Base-by-base conservation (phyloP, 2,113 vertebrate species). In the Anguilla rostrata region DNA sequence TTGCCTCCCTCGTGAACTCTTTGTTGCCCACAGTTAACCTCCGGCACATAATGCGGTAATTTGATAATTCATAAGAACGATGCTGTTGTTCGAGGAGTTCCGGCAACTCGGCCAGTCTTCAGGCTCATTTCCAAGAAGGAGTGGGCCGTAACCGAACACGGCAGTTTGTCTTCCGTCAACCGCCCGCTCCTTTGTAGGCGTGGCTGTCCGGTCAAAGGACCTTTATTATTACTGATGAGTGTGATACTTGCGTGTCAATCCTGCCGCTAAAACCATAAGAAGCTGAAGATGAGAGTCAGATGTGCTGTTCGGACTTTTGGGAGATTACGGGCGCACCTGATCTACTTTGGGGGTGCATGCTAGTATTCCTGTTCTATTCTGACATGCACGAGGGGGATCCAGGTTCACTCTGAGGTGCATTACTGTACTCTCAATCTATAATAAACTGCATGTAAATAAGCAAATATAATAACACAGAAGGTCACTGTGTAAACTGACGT, bases 21-120 rank as follows among this genome's bases (percentile, higher is more conserved):
- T 78, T 84, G 56, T 87, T 84, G 83, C 83, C 83, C 66, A 26
- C 60, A 49, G 39, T 81, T 84, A 87, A 46, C 83, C 49, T 18
- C 75, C 71, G 66, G 86, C 40, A 53, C 56, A 14, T 41, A n/a
- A n/a, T 39, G 56, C 18, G n/a, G 83, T 81, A 87, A 84, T 81
- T 78, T 66, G 49, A 81, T 87, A 53, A 56, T 80, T 84, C 78
- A 63, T 87, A 83, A 81, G 15, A 63, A 79, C 46, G 53, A 78
- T 41, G 82, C 43, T 20, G 49, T 87, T 87, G 71, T 84, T 57
- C 29, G 56, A 84, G 83, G n/a, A 75, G 63, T 75, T 84, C 83
- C 26, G 78, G 75, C 53, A 79, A 43, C 8, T 8, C 75, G 4
- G n/a, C n/a, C 18, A 53, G 40, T 40, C 15, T 26, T 20, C 39